Conservation (phyloP, 2,888 invertebrate species). For the Eilema depressum region DNA sequence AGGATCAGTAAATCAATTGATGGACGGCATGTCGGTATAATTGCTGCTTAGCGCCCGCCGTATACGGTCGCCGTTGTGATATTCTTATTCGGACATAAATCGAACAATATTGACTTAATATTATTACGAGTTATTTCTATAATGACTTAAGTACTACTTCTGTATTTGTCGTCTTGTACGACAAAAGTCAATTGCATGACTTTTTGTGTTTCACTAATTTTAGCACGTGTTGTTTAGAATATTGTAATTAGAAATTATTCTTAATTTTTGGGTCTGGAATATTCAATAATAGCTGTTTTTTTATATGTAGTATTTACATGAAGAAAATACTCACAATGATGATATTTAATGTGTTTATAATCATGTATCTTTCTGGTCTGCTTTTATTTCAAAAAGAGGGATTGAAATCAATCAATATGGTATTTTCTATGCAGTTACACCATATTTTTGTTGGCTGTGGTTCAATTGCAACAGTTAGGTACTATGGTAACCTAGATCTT, state of each 20-base stretch:
- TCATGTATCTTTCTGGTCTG: too few relatives aligned
- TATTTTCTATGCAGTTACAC: not conserved
- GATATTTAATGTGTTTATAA: too few relatives aligned
- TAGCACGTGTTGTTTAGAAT: not conserved
- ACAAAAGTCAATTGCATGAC: too few relatives aligned
- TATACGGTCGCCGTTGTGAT: conserved; percentile 32
- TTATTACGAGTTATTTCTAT: conserved; percentile 10
- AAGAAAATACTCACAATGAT: too few relatives aligned
- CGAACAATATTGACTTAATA: conserved; percentile 23
- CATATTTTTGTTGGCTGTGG: too few relatives aligned
- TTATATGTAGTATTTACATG: too few relatives aligned
- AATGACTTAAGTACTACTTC: not conserved
- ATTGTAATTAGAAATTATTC: not conserved
- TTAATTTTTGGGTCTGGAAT: not conserved
- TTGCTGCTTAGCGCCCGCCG: conserved; percentile 55
- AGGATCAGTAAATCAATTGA: conserved; percentile 74
- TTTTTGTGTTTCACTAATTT: not conserved
- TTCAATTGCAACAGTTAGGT: too few relatives aligned
- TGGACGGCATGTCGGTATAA: conserved; percentile 71
- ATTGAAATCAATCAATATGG: not conserved
- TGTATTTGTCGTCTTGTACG: not conserved
- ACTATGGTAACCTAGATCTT: too few relatives aligned
- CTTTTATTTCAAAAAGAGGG: too few relatives aligned
- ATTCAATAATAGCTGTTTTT: not conserved
- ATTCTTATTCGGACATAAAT: conserved; percentile 27